phyloP scores from a whole-genome alignment of 2,113 vertebrate genomes.

The Trochalopteron elliotii region DNA sequence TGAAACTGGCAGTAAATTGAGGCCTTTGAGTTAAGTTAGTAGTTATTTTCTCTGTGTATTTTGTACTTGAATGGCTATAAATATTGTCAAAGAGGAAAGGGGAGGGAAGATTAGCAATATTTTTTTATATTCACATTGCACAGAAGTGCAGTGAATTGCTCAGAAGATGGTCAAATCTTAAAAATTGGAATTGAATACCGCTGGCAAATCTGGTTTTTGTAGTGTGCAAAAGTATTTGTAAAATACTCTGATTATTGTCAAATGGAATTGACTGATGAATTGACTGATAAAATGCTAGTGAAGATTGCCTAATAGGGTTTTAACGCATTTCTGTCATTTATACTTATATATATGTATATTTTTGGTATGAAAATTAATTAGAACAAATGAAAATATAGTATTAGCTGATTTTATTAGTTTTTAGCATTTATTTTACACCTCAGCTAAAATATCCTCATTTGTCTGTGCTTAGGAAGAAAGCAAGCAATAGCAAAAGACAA shows the following conservation, averaged over 20 bases:
- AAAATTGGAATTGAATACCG: not conserved
- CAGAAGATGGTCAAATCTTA: not conserved
- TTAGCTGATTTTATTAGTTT: not conserved
- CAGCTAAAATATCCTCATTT: not conserved
- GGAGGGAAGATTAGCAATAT: not conserved
- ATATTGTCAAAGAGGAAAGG: not conserved
- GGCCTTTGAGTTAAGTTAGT: slow-evolving; percentile 86
- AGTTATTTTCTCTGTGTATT: not conserved
- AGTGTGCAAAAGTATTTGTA: not conserved
- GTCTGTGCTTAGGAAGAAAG: not conserved
- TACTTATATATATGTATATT: not conserved
- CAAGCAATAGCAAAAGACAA: not conserved
- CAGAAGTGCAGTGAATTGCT: not conserved
- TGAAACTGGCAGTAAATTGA: slow-evolving; percentile 82
- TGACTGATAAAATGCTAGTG: not conserved
- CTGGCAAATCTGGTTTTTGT: not conserved
- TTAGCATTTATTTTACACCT: not conserved
- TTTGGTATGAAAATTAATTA: not conserved
- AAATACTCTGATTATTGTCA: not conserved
- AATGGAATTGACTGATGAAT: not conserved
- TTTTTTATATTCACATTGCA: not conserved
- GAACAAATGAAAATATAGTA: not conserved
- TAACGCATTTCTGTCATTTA: not conserved
- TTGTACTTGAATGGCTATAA: not conserved
- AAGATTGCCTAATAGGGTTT: not conserved